Evolutionary conservation across 2,797 vertebrate genomes (phyloP), one percentile per base, ranked within the genome.

Genomic region (Oreochromis grahami): DNA sequence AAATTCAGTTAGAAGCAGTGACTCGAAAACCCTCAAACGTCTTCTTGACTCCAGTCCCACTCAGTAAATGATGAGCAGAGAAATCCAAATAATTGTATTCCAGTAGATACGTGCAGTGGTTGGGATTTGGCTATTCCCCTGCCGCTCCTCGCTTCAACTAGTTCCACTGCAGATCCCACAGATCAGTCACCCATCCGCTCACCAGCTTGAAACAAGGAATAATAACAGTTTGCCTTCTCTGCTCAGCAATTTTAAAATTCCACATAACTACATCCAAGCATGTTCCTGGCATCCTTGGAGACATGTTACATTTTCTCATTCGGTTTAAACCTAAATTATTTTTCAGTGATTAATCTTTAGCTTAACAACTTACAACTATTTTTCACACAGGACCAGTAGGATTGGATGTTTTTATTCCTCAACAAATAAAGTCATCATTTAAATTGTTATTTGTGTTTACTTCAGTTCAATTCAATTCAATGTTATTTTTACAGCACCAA

Each of bases 381-480:
- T 58, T 60, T 34, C 56, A 60, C 29, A 60, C 29, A 34, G 29
- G 1, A 2, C 56, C 29, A 60, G 56, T 60, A 60, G 29, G 29
- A 34, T 60, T 60, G 9, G 56, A 34, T 60, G 34, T 19, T 60
- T 19, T 11, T 60, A 34, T 60, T 58, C 1, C 29, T 11, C 15
- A 34, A 60, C 29, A 34, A 58, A 58, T 58, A 19, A 19, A 60
- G 29, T 60, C 2, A 2, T 55, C 53, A 34, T 60, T 34, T 19
- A 34, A 34, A 34, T 60, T 60, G 56, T 15, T 60, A 7, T 60
- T 34, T 60, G 56, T 60, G 34, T 60, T 60, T 60, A 34, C 29
- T 60, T 19, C 56, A 60, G 3, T 60, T 60, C 55, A 58, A 19
- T 58, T 56, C 0, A 5, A 5, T 8, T n/a, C 0, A 5, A 5